A percentile compares a stretch with the other conserved stretches of the same genome.
These are phyloP conservation scores for Tetragonula clypearis DNA, from an alignment of 1,140 invertebrate species.

Conservation along the genomic window DNA sequence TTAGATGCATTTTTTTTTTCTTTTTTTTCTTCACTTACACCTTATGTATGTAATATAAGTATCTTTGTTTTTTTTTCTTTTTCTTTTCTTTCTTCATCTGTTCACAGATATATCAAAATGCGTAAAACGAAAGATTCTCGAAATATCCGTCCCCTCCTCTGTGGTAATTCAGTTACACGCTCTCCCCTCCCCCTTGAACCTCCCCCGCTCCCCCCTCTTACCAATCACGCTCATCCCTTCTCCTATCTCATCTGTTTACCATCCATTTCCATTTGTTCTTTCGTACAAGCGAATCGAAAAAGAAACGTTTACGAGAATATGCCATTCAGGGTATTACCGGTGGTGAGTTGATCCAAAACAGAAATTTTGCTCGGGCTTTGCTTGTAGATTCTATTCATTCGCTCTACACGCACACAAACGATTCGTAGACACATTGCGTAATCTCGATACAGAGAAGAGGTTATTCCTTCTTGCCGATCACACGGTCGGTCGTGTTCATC, in stretches of 20 bases:
- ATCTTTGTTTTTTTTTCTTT: slow-evolving; percentile 58
- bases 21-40: slow-evolving; percentile 76
- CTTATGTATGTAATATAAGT: slow-evolving; percentile 81
- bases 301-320: slow-evolving; percentile 73
- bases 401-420: slow-evolving; percentile 64
- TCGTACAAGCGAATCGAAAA: slow-evolving; percentile 63
- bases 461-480: neutral
- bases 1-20: slow-evolving; percentile 76
- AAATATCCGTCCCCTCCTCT: slow-evolving; percentile 69
- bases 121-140: slow-evolving; percentile 77
- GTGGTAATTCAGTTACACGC: slow-evolving; percentile 44
- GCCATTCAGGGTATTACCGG: slow-evolving; percentile 83
- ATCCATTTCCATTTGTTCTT: slow-evolving; percentile 18
- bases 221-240: neutral
- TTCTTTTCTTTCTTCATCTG: slow-evolving; percentile 54
- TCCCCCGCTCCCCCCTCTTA: neutral
- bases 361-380: slow-evolving; percentile 77
- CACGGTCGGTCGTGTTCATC: too few relatives aligned
- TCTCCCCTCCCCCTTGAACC: neutral
- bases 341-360: slow-evolving; percentile 80
- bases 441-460: slow-evolving; percentile 21
- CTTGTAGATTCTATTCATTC: slow-evolving; percentile 69
- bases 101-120: slow-evolving; percentile 80
- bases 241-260: slow-evolving; percentile 1
- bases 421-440: slow-evolving; percentile 67